These are phyloP conservation scores for Bagarius yarrelli DNA, from an alignment of 2,113 vertebrate species.

Conservation along the genomic window DNA sequence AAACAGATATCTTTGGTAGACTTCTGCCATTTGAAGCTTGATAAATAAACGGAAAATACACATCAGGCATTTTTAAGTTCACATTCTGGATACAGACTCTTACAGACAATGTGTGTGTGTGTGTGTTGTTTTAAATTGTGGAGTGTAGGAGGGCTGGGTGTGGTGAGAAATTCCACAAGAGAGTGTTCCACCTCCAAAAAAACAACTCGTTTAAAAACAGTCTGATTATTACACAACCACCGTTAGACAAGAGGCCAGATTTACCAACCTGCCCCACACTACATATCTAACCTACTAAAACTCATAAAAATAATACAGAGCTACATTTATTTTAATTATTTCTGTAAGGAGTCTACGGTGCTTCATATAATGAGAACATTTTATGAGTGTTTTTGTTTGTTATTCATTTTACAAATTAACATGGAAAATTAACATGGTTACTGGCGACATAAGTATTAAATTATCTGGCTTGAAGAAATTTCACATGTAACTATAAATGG, in stretches of 20 bases:
- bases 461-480: too few species aligned
- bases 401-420: too few species aligned
- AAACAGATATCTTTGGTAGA: neutral
- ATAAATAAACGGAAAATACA: conserved; percentile 20
- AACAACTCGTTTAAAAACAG: neutral
- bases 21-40: neutral
- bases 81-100: neutral
- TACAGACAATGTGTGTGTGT: neutral
- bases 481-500: too few species aligned
- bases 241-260: neutral
- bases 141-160: conserved; percentile 14
- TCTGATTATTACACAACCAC: neutral
- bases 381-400: too few species aligned
- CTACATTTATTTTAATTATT: too few species aligned
- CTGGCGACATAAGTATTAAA: too few species aligned
- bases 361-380: too few species aligned
- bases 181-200: neutral
- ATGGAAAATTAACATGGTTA: too few species aligned
- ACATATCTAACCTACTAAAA: too few species aligned
- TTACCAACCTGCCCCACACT: too few species aligned
- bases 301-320: too few species aligned
- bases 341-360: too few species aligned
- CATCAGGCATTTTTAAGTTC: neutral
- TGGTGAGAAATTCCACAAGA: conserved; percentile 29
- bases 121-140: neutral